Conservation (phyloP, 2,113 vertebrate genomes). For the Cynopterus brachyotis region DNA sequence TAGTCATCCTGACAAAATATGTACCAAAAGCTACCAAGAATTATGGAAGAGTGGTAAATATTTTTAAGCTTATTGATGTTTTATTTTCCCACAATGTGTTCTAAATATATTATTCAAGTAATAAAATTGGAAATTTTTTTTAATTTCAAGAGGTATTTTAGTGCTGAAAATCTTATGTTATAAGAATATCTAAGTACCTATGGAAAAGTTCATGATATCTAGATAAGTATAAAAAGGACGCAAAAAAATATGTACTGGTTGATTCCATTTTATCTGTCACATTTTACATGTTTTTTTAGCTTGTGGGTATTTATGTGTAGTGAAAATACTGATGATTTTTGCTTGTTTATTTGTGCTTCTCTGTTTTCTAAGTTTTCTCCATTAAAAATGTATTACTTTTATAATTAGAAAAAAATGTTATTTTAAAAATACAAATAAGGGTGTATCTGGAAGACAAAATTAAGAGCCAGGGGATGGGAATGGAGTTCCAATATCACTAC, state of each 20-base stretch:
- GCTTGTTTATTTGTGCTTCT: neutral
- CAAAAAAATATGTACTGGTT: neutral
- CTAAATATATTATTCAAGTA: neutral
- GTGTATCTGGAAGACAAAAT: neutral
- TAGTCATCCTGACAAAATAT: neutral
- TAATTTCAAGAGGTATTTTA: neutral
- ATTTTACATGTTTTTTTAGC: neutral
- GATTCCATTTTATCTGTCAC: neutral
- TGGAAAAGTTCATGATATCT: neutral
- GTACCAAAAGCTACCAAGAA: neutral
- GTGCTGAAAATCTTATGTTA: conserved; percentile 8
- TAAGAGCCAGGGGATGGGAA: neutral
- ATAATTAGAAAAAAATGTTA: neutral
- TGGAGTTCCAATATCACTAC: neutral
- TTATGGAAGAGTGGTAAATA: neutral
- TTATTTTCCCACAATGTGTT: neutral
- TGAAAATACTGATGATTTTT: neutral
- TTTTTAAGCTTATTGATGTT: neutral
- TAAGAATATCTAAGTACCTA: neutral
- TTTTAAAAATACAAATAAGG: neutral
- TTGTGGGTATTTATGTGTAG: neutral
- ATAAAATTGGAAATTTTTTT: neutral
- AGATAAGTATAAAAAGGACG: neutral
- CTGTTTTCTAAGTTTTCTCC: neutral
- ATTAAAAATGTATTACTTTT: neutral